Base-by-base conservation (phyloP, 2,797 vertebrate species). In the Pangasius macronema region DNA sequence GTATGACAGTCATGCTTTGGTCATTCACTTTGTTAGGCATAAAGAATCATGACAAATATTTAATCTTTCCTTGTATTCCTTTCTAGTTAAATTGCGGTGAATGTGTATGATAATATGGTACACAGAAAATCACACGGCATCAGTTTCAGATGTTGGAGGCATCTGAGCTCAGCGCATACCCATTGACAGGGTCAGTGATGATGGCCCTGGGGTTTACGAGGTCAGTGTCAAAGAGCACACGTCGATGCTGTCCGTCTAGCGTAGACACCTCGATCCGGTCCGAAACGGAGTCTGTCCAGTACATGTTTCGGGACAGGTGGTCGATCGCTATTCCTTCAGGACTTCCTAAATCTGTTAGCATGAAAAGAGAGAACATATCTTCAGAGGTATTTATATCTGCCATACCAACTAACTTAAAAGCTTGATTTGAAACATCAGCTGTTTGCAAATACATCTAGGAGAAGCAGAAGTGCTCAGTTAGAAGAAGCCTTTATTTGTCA, bases 241-340 rank as follows among this genome's bases (percentile, higher is more conserved):
- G 94, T 0, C 97, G 96, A 79, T 97, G 95, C 65, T 94, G 95
- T 51, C 98, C 98, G 0, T 99, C 97, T 87, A 99, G 92, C 42
- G 90, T 94, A 0, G 98, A 96, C 20, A 98, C 98, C 91, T 99
- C 98, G 81, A 99, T 97, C 1, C 96, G 96, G 89, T 99, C 97
- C 30, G 95, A 91, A 0, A 95, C 91, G 76, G 98, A 99, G 92
- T 99, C 98, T 0, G 98, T 99, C 98, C 98, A 99, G 95, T 98
- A 99, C 89, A 99, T 94, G 88, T 97, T 97, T 70, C 97, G 97
- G 83, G 97, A 94, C 5, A 98, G 94, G 63, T 97, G 96, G 93
- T 99, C 98, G 0, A 99, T 75, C 24, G 97, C 96, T 55, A 99
- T 93, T 67, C 98, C 98, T 93, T 99, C 98, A 0, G 98, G 98